Percentiles rank a stretch among this genome's conserved stretches.
phyloP scores from a whole-genome alignment of 2,113 vertebrate species.

The Narcine bancroftii region DNA sequence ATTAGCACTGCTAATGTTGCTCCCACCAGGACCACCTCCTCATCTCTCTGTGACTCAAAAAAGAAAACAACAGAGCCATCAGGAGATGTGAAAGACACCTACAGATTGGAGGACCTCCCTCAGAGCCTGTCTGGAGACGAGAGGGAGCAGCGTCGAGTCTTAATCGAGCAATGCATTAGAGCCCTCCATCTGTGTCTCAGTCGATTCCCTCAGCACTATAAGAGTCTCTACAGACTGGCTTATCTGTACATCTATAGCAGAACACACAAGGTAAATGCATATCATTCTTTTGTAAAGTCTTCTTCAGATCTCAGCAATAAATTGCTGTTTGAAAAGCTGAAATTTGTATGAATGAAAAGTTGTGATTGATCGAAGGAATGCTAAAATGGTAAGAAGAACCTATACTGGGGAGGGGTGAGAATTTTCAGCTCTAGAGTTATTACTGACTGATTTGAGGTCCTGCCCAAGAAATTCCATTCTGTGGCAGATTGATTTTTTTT shows the following conservation, averaged over 20 bases:
- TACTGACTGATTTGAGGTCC: neutral
- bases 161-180: slow-evolving; percentile 78
- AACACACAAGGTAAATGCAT: slow-evolving; percentile 71
- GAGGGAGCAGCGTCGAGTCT: slow-evolving; percentile 73
- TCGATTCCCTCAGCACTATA: slow-evolving; percentile 97
- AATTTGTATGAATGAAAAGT: neutral
- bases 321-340: neutral
- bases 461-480: neutral
- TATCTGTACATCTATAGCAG: slow-evolving; percentile 83
- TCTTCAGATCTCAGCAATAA: neutral
- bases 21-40: slow-evolving; percentile 45
- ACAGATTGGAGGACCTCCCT: slow-evolving; percentile 57
- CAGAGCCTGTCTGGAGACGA: slow-evolving; percentile 66
- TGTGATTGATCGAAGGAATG: neutral
- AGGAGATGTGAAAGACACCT: slow-evolving; percentile 48
- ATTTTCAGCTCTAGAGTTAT: neutral
- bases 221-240: slow-evolving; percentile 91
- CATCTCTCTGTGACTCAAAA: slow-evolving; percentile 59
- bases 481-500: too few species aligned
- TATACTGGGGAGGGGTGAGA: neutral
- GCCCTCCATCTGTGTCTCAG: slow-evolving; percentile 83
- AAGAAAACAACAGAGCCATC: slow-evolving; percentile 57
- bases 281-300: neutral
- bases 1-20: slow-evolving; percentile 42
- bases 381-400: neutral